Conservation (phyloP, 2,888 invertebrate genomes). For the Oligia strigilis region DNA sequence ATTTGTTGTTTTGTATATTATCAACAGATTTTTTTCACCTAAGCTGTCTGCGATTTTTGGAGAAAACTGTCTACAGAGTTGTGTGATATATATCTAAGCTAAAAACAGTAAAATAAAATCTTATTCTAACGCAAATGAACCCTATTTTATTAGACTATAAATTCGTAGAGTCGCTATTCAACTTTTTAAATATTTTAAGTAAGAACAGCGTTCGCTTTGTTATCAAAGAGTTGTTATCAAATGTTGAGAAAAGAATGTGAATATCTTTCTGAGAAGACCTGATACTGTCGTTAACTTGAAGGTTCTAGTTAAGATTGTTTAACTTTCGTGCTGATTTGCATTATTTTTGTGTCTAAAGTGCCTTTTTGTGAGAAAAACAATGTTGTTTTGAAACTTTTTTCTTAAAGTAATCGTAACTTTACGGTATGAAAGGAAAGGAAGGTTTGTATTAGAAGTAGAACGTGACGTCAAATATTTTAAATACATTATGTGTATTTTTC, state of each 20-base stretch:
- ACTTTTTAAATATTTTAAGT: constrained; percentile 57
- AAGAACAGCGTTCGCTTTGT: constrained; percentile 27
- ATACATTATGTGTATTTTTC: background rate
- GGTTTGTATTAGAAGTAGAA: background rate
- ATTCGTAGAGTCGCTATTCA: constrained; percentile 41
- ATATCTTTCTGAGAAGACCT: constrained; percentile 18
- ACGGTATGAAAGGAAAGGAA: background rate
- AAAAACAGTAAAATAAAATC: constrained; percentile 51
- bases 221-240: constrained; percentile 52
- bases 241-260: constrained; percentile 43
- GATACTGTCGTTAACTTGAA: constrained; percentile 54
- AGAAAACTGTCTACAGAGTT: background rate
- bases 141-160: constrained; percentile 52
- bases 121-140: constrained; percentile 42
- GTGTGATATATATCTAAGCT: background rate
- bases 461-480: background rate
- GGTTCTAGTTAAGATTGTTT: constrained; percentile 26
- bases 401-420: background rate
- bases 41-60: background rate
- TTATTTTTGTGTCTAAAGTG: constrained; percentile 14
- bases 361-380: constrained; percentile 24
- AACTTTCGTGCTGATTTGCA: constrained; percentile 35
- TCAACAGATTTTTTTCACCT: background rate
- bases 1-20: too few species aligned
- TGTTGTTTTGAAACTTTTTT: constrained; percentile 25